Conservation (phyloP, 2,888 invertebrate species). For the Branchellion lobata region DNA sequence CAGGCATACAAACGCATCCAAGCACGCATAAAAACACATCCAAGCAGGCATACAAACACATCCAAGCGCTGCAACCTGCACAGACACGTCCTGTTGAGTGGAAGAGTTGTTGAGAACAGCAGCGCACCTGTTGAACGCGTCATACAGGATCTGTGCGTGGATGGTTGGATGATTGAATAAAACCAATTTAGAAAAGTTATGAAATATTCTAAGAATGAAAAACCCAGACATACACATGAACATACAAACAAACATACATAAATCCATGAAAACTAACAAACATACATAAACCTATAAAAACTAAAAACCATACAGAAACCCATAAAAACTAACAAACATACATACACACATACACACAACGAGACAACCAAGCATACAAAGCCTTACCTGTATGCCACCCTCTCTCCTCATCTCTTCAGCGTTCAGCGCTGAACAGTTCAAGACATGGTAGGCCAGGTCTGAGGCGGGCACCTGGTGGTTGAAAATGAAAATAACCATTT, state of each 20-base stretch:
- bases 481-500: not conserved
- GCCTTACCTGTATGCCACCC: constrained; percentile 77
- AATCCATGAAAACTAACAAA: not conserved
- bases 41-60: no score
- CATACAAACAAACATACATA: not conserved
- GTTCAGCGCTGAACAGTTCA: constrained; percentile 91
- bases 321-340: no score
- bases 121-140: constrained; percentile 90
- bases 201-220: not conserved
- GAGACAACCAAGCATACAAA: no score
- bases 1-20: no score
- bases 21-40: no score
- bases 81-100: constrained; percentile 76
- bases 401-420: constrained; percentile 94
- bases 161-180: not conserved
- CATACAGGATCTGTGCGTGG: constrained; percentile 68
- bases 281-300: not conserved
- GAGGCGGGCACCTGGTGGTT: constrained; percentile 67
- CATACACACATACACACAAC: no score
- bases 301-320: no score
- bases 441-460: constrained; percentile 86
- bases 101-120: constrained; percentile 81
- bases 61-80: constrained; percentile 69
- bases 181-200: not conserved
- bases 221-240: not conserved